phyloP scores from a whole-genome alignment of 2,797 vertebrate species.

The Diplodus sargus region DNA sequence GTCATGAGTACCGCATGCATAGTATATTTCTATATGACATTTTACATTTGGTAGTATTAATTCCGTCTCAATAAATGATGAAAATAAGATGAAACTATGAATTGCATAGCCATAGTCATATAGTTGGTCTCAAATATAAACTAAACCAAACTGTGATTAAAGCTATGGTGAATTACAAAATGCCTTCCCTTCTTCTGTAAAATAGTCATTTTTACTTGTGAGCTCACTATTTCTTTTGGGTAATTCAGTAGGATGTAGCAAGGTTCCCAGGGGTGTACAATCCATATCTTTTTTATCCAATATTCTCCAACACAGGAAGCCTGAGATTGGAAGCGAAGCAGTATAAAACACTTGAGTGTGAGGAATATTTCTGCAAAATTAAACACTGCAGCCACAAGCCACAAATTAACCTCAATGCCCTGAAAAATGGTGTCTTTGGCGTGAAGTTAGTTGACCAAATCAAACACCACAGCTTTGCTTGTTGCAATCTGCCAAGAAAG shows the following conservation, averaged over 20 bases:
- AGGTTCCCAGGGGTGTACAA: not conserved
- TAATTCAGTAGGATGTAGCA: slow-evolving; percentile 18
- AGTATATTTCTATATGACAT: too few species aligned
- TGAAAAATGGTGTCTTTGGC: not conserved
- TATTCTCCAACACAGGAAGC: slow-evolving; percentile 18
- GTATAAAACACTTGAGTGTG: not conserved
- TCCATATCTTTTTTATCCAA: slow-evolving; percentile 14
- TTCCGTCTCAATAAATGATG: too few species aligned
- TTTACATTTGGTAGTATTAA: too few species aligned
- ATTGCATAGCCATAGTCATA: not conserved
- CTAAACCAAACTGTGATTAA: not conserved
- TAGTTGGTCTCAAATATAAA: slow-evolving; percentile 8
- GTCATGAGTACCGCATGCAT: too few species aligned
- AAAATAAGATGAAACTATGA: too few species aligned
- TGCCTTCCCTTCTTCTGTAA: slow-evolving; percentile 12
- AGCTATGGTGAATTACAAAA: not conserved
- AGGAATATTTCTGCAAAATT: slow-evolving; percentile 27
- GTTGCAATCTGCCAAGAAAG: not conserved
- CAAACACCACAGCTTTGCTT: slow-evolving; percentile 11
- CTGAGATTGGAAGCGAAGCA: slow-evolving; percentile 1
- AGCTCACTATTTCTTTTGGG: slow-evolving; percentile 21
- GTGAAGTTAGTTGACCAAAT: not conserved
- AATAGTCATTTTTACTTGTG: not conserved
- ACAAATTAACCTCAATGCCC: slow-evolving; percentile 9
- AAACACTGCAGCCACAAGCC: slow-evolving; percentile 17